Evolutionary conservation across 2,888 invertebrate genomes (phyloP).

Genomic region (Caenorhabditis sp.): DNA sequence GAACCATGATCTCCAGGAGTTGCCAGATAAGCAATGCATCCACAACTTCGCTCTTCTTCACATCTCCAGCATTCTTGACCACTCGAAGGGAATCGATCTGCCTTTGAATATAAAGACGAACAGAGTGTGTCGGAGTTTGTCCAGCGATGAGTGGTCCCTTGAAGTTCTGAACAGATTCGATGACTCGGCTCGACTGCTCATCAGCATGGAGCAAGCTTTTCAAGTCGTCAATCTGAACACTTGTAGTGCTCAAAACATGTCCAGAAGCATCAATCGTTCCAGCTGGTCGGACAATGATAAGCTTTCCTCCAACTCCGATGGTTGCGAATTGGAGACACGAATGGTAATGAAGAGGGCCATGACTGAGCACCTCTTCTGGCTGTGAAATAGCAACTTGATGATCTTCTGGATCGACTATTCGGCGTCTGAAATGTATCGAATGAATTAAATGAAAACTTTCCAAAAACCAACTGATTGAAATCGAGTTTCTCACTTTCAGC

Average conservation of each 20-base stretch:
- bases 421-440: slow-evolving; percentile 32
- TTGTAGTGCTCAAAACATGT: slow-evolving; percentile 37
- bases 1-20: slow-evolving; percentile 79
- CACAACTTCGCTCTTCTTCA: slow-evolving; percentile 64
- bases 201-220: slow-evolving; percentile 49
- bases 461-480: slow-evolving; percentile 52
- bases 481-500: slow-evolving; percentile 52
- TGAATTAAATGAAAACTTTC: too few relatives aligned
- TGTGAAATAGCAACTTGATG: slow-evolving; percentile 22
- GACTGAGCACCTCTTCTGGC: slow-evolving; percentile 54
- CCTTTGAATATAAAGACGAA: slow-evolving; percentile 77
- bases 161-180: slow-evolving; percentile 69
- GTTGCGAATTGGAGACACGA: slow-evolving; percentile 62
- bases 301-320: slow-evolving; percentile 67
- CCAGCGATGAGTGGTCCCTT: slow-evolving; percentile 69
- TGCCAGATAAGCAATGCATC: slow-evolving; percentile 81
- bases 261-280: slow-evolving; percentile 45
- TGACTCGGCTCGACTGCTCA: slow-evolving; percentile 59
- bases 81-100: slow-evolving; percentile 75
- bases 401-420: slow-evolving; percentile 32
- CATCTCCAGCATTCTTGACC: slow-evolving; percentile 50
- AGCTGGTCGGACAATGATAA: slow-evolving; percentile 54
- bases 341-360: slow-evolving; percentile 66
- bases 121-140: slow-evolving; percentile 68
- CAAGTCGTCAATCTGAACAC: slow-evolving; percentile 64